These are phyloP conservation scores for Chironomus striatipennis DNA, from an alignment of 1,140 invertebrate species.

Conservation along the genomic window DNA sequence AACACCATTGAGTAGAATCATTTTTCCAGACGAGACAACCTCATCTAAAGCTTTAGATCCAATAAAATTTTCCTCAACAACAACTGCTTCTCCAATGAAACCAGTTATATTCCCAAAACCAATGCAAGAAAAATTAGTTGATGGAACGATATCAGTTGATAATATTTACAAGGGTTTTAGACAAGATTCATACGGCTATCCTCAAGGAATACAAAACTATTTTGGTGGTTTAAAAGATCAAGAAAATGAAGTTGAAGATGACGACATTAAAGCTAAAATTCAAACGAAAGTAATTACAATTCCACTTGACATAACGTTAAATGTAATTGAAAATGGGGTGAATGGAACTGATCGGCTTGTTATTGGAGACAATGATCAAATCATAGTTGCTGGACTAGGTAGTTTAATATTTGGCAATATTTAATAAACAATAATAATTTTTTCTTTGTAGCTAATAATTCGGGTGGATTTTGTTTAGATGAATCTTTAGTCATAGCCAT, in stretches of 20 bases:
- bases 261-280: constrained; percentile 26
- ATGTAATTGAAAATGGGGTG: constrained; percentile 39
- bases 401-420: constrained; percentile 18
- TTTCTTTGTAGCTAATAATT: constrained; percentile 29
- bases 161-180: constrained; percentile 28
- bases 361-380: constrained; percentile 41
- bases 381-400: constrained; percentile 44
- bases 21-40: constrained; percentile 32
- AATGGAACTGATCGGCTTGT: constrained; percentile 38
- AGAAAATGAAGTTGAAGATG: constrained; percentile 26
- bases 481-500: constrained; percentile 37
- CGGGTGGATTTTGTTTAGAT: constrained; percentile 32
- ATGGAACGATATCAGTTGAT: neutral
- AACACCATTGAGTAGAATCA: constrained; percentile 28
- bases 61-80: neutral
- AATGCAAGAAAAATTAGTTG: neutral
- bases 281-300: constrained; percentile 32
- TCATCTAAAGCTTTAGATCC: neutral
- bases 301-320: constrained; percentile 42
- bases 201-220: constrained; percentile 26
- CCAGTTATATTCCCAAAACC: neutral
- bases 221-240: constrained; percentile 10
- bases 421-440: constrained; percentile 11
- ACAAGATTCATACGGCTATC: neutral
- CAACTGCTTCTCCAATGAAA: neutral